Percentiles rank a stretch among this genome's conserved stretches.
phyloP scores from a whole-genome alignment of 2,113 vertebrate genomes.

The Callorhinus ursinus region DNA sequence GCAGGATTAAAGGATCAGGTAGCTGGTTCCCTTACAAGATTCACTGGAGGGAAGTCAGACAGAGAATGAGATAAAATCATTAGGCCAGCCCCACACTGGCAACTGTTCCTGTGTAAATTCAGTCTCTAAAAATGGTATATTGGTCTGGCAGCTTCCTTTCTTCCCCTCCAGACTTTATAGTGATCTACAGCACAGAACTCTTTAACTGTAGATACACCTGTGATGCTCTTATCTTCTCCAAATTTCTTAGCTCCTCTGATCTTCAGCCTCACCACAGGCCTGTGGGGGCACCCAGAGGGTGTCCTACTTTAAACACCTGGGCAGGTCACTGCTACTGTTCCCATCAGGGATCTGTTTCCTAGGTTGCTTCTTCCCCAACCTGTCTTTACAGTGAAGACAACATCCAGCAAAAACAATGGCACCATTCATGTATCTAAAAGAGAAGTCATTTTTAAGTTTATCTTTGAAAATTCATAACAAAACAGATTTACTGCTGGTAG shows the following conservation, averaged over 20 bases:
- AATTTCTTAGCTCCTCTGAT: conserved; percentile 56
- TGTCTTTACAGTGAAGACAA: neutral
- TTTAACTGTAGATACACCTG: conserved; percentile 71
- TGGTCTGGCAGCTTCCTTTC: conserved; percentile 69
- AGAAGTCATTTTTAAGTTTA: conserved; percentile 28
- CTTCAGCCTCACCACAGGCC: conserved; percentile 42
- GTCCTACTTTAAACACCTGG: conserved; percentile 76
- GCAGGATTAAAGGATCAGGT: conserved; percentile 89
- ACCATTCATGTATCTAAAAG: neutral
- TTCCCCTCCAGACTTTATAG: conserved; percentile 57
- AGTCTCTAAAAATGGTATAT: conserved; percentile 76
- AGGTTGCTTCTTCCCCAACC: neutral
- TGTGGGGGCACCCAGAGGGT: neutral
- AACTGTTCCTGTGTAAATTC: conserved; percentile 79
- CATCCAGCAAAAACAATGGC: neutral
- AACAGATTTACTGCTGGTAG: neutral
- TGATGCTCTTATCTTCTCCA: conserved; percentile 45
- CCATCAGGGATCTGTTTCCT: neutral
- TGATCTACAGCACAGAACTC: neutral
- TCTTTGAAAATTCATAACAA: conserved; percentile 28
- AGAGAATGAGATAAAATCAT: conserved; percentile 86
- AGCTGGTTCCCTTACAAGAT: conserved; percentile 87
- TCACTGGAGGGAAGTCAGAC: conserved; percentile 87
- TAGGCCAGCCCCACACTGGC: conserved; percentile 82
- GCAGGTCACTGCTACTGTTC: neutral